Percentiles rank a stretch among this genome's conserved stretches.
Evolutionary conservation across 2,888 invertebrate genomes (phyloP).

Genomic region (Mechanitis mazaeus): DNA sequence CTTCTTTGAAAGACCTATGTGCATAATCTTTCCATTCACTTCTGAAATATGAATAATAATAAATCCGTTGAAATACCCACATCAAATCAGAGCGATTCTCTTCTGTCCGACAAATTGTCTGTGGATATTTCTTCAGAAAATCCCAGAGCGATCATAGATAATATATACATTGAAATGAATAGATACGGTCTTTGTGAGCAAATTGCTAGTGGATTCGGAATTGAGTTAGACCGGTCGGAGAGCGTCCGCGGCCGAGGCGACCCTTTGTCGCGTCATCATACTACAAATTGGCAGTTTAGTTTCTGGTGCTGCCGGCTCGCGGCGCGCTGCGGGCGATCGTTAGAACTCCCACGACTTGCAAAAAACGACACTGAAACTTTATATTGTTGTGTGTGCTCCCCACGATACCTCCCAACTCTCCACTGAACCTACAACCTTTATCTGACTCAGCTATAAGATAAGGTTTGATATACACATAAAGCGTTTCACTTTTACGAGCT

Average conservation of each 20-base stretch:
- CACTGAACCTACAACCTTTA: constrained; percentile 7
- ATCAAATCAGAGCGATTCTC: constrained; percentile 17
- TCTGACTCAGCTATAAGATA: background rate
- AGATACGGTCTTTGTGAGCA: constrained; percentile 42
- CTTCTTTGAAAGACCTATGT: constrained; percentile 7
- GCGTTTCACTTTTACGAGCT: too few species aligned
- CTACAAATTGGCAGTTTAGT: constrained; percentile 66
- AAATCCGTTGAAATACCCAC: constrained; percentile 26
- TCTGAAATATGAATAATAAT: constrained; percentile 10
- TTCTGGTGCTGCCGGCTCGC: constrained; percentile 34
- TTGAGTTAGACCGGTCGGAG: constrained; percentile 45
- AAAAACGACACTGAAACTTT: constrained; percentile 28
- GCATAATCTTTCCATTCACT: constrained; percentile 7
- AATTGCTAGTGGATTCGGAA: constrained; percentile 47
- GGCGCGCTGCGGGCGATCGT: constrained; percentile 31
- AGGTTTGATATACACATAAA: background rate
- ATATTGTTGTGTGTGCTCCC: constrained; percentile 23
- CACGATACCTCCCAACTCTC: constrained; percentile 17
- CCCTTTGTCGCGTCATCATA: constrained; percentile 66
- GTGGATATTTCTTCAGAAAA: constrained; percentile 26
- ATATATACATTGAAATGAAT: constrained; percentile 36
- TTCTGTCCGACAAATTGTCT: constrained; percentile 20
- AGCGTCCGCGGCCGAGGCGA: constrained; percentile 38
- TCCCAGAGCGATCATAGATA: constrained; percentile 29
- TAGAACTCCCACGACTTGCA: constrained; percentile 25